Conservation (phyloP, 92 coral and sea anemone genomes). For the Pocillopora meandrina region DNA sequence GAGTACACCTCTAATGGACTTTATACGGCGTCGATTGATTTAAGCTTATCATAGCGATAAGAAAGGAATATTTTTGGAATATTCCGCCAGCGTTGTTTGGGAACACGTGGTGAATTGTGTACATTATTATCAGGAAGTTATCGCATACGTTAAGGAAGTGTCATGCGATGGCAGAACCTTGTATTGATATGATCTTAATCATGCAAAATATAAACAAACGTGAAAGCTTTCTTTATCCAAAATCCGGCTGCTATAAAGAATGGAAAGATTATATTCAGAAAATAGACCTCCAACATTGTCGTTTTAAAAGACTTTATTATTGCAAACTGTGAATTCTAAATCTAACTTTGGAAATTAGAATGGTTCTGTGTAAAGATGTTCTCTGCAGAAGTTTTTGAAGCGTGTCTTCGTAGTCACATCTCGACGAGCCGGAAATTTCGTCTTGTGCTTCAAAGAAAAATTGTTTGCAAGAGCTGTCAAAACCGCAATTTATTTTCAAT, state of each 20-base stretch:
- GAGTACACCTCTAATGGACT: not conserved
- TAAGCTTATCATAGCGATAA: conserved; percentile 17
- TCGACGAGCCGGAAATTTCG: conserved; percentile 39
- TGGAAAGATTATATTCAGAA: not conserved
- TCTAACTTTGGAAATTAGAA: not conserved
- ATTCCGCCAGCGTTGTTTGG: not conserved
- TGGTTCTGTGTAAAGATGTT: not conserved
- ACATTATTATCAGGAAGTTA: not conserved
- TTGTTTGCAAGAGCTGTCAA: conserved; percentile 39
- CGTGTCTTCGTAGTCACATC: conserved; percentile 6
- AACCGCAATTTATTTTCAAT: conserved; percentile 55
- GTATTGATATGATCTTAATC: conserved; percentile 13
- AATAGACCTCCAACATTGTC: conserved; percentile 2
- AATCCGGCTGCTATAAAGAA: conserved; percentile 7
- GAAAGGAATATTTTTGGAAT: conserved; percentile 3
- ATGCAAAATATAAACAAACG: not conserved
- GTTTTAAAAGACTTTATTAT: not conserved
- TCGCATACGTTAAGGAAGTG: conserved; percentile 8
- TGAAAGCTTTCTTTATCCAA: conserved; percentile 12
- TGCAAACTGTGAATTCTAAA: not conserved
- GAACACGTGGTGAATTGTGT: not conserved
- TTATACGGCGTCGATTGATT: not conserved
- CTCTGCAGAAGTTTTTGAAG: not conserved
- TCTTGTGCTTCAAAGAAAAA: not conserved
- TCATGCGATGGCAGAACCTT: conserved; percentile 1